These are phyloP conservation scores for Drosophila glabriapex DNA, from an alignment of 2,888 invertebrate genomes.

Conservation along the genomic window DNA sequence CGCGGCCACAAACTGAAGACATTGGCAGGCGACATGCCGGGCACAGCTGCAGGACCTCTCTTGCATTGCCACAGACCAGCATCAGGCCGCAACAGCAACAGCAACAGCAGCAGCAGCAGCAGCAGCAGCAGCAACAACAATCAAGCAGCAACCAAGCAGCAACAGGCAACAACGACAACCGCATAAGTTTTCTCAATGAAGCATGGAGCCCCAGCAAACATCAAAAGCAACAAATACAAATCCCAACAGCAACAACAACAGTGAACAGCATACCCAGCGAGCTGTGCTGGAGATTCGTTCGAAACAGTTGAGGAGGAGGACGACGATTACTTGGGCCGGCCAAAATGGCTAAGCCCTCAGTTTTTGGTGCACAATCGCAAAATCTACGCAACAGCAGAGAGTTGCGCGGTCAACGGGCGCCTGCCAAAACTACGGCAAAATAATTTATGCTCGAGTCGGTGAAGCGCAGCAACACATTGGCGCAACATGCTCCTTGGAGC, in stretches of 20 bases:
- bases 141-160: conserved; percentile 10
- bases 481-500: conserved; percentile 69
- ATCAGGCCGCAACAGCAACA: conserved; percentile 31
- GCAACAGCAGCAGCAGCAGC: conserved; percentile 20
- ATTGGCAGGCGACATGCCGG: conserved; percentile 80
- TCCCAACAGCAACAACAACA: conserved; percentile 7
- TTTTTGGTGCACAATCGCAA: conserved; percentile 74
- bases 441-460: conserved; percentile 83
- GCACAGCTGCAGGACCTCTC: conserved; percentile 73
- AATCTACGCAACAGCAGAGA: conserved; percentile 68
- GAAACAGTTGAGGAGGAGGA: conserved; percentile 11
- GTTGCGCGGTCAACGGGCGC: conserved; percentile 75
- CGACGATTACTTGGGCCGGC: conserved; percentile 6
- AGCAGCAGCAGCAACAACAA: conserved; percentile 46
- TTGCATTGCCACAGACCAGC: conserved; percentile 39
- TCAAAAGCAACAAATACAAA: conserved; percentile 50
- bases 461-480: conserved; percentile 73
- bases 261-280: conserved; percentile 3
- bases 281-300: conserved; percentile 31
- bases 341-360: conserved; percentile 80
- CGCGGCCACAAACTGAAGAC: conserved; percentile 79
- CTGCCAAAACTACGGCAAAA: conserved; percentile 83
- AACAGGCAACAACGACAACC: conserved; percentile 54
- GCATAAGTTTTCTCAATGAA: conserved; percentile 81
- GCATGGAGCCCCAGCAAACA: conserved; percentile 62